Percentiles rank a stretch among this genome's conserved stretches.
phyloP scores from a whole-genome alignment of 2,113 vertebrate genomes.

The Bubo blakistoni region DNA sequence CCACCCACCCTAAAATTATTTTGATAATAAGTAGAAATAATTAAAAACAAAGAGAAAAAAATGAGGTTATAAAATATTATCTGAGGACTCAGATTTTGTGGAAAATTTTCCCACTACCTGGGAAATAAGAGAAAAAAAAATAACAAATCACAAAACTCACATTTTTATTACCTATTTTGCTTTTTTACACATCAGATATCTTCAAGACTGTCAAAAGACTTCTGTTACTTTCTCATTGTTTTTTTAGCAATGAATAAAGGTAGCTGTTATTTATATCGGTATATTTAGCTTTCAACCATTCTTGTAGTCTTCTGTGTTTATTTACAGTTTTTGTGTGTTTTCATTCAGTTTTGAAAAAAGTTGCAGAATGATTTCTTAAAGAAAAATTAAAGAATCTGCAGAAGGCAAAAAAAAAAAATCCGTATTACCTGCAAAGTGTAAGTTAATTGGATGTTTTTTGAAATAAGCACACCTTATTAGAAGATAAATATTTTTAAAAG shows the following conservation, averaged over 20 bases:
- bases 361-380: background rate
- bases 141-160: background rate
- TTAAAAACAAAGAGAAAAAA: background rate
- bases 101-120: background rate
- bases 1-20: background rate
- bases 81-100: background rate
- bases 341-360: background rate
- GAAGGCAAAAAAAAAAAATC: background rate
- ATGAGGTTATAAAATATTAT: background rate
- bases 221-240: background rate
- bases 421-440: background rate
- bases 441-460: background rate
- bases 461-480: background rate
- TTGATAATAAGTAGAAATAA: background rate
- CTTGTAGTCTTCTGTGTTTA: background rate
- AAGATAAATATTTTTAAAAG: background rate
- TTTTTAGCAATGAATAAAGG: background rate
- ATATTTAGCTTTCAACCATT: background rate
- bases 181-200: background rate
- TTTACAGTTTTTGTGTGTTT: background rate
- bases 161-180: background rate
- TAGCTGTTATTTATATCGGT: background rate
- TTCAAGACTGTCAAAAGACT: background rate
- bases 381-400: background rate
- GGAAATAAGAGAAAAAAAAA: background rate